Conservation (phyloP, 2,888 invertebrate genomes). For the Eristalis intricaria region DNA sequence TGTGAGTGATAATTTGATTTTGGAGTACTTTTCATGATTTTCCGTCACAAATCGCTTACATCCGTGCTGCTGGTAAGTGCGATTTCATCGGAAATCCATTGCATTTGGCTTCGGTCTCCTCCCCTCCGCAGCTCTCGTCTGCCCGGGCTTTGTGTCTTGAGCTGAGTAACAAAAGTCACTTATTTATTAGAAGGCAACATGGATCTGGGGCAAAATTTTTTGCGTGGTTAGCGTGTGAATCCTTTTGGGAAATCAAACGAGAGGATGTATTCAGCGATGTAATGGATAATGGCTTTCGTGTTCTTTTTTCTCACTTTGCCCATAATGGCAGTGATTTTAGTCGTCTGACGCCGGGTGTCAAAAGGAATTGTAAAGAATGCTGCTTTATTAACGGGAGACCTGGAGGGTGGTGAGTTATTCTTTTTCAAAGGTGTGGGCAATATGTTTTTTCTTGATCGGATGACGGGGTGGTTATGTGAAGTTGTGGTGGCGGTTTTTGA, state of each 20-base stretch:
- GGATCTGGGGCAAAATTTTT: not conserved
- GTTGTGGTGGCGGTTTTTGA: too few relatives aligned
- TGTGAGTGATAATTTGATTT: slow-evolving; percentile 27
- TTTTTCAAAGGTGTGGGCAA: not conserved
- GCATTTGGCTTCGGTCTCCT: not conserved
- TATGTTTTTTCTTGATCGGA: not conserved
- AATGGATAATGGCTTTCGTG: slow-evolving; percentile 8
- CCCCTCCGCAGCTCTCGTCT: not conserved
- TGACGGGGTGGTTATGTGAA: too few relatives aligned
- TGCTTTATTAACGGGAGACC: not conserved
- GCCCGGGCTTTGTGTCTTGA: too few relatives aligned
- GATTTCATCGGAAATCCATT: slow-evolving; percentile 17
- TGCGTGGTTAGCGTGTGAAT: not conserved
- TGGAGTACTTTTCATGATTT: not conserved
- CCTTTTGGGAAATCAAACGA: slow-evolving; percentile 50
- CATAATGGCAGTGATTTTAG: not conserved
- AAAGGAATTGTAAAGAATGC: not conserved
- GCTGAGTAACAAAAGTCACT: not conserved
- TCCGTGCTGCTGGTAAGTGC: slow-evolving; percentile 11
- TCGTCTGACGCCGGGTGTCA: not conserved
- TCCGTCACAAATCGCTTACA: not conserved
- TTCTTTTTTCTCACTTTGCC: not conserved
- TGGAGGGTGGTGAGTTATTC: not conserved
- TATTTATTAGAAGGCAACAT: not conserved
- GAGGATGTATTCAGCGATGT: slow-evolving; percentile 9